A percentile compares a stretch with the other conserved stretches of the same genome.
phyloP scores from a whole-genome alignment of 2,888 invertebrate genomes.

The Smittia aterrima region DNA sequence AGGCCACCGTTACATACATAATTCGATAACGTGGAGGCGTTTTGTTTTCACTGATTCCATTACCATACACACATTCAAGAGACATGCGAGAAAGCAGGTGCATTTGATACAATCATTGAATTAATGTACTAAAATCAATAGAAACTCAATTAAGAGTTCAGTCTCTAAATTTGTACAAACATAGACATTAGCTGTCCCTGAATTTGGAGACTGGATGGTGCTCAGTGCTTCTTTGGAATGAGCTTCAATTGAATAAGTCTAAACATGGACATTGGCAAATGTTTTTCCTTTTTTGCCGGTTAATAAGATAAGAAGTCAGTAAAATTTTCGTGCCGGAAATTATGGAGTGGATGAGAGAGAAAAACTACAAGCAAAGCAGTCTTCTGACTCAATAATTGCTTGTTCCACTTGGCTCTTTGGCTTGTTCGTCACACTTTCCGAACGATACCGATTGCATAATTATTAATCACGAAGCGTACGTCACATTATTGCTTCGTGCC shows the following conservation, averaged over 20 bases:
- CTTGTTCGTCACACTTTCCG: neutral
- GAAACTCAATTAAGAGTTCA: neutral
- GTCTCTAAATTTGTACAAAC: neutral
- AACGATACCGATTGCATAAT: neutral
- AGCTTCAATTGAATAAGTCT: constrained; percentile 15
- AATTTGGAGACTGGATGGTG: neutral
- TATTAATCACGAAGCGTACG: neutral
- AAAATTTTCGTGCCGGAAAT: constrained; percentile 10
- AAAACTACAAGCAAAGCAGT: neutral
- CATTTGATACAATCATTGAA: neutral
- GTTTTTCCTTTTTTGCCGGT: constrained; percentile 8
- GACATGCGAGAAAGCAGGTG: neutral
- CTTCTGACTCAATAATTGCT: neutral
- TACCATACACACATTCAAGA: neutral
- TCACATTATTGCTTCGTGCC: neutral
- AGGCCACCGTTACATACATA: too few relatives aligned
- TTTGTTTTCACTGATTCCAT: neutral
- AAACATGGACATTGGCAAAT: constrained; percentile 5
- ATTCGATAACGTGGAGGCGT: neutral
- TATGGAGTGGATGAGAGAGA: neutral
- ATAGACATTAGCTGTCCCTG: neutral
- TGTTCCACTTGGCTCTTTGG: neutral
- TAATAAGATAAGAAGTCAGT: too few relatives aligned
- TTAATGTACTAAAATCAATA: constrained; percentile 10
- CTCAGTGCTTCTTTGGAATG: neutral